Conservation (phyloP, 2,888 invertebrate genomes). For the Tenthredo notha region DNA sequence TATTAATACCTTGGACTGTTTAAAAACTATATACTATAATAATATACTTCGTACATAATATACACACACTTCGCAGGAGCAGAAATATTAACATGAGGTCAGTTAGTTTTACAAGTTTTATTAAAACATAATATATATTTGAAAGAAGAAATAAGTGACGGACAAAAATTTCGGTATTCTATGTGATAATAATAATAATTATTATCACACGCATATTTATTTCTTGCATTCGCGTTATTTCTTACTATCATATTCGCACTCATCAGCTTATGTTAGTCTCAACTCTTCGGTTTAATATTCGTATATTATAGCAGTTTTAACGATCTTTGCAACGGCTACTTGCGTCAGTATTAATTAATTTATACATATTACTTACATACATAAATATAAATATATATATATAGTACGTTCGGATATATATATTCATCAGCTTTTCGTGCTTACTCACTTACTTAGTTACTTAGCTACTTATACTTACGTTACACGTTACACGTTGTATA, state of each 20-base stretch:
- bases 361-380: neutral
- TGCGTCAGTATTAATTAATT: conserved; percentile 24
- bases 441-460: neutral
- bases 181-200: neutral
- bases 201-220: neutral
- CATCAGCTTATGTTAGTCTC: too few relatives aligned
- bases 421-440: conserved; percentile 9
- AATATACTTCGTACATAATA: too few relatives aligned
- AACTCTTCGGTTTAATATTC: neutral
- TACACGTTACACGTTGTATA: neutral
- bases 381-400: neutral
- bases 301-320: neutral
- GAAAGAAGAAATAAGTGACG: neutral
- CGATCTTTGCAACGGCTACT: conserved; percentile 5
- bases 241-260: too few relatives aligned
- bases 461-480: too few relatives aligned
- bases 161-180: neutral
- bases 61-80: neutral
- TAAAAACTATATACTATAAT: too few relatives aligned
- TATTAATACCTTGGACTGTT: too few relatives aligned
- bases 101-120: neutral
- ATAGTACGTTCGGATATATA: neutral
- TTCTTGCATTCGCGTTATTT: neutral
- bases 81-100: conserved; percentile 12
- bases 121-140: neutral